A percentile compares a stretch with the other conserved stretches of the same genome.
These are phyloP conservation scores for Chrysogorgia sp. DNA, from an alignment of 92 coral and sea anemone genomes.

Conservation along the genomic window DNA sequence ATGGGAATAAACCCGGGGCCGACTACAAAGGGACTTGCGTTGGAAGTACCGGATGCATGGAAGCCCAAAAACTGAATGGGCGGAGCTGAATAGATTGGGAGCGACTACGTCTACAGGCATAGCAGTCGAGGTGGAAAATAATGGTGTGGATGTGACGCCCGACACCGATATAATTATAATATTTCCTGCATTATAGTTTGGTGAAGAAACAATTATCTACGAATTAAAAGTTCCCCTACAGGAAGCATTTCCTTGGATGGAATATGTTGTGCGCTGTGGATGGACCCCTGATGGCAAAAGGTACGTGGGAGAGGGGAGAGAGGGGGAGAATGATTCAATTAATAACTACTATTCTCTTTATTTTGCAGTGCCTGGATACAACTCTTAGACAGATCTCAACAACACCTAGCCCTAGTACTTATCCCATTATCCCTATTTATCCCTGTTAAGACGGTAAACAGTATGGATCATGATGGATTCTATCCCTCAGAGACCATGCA, in stretches of 20 bases:
- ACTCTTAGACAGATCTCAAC: slow-evolving; percentile 86
- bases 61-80: no score
- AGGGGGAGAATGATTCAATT: background rate
- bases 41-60: no score
- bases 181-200: slow-evolving; percentile 55
- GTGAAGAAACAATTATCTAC: slow-evolving; percentile 71
- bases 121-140: no score
- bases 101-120: no score
- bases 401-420: slow-evolving; percentile 78
- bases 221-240: slow-evolving; percentile 83
- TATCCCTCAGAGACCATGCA: slow-evolving; percentile 78
- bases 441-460: slow-evolving; percentile 34
- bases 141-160: no score
- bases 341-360: background rate
- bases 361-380: slow-evolving; percentile 85
- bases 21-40: no score
- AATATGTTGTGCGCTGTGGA: slow-evolving; percentile 92
- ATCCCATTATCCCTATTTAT: slow-evolving; percentile 86
- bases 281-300: slow-evolving; percentile 96
- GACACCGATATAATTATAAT: no score
- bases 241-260: slow-evolving; percentile 88
- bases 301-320: slow-evolving; percentile 41
- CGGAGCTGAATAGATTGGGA: no score
- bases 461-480: slow-evolving; percentile 48
- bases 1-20: no score